These are phyloP conservation scores for Ifrita kowaldi DNA, from an alignment of 2,113 vertebrate species.

Conservation along the genomic window DNA sequence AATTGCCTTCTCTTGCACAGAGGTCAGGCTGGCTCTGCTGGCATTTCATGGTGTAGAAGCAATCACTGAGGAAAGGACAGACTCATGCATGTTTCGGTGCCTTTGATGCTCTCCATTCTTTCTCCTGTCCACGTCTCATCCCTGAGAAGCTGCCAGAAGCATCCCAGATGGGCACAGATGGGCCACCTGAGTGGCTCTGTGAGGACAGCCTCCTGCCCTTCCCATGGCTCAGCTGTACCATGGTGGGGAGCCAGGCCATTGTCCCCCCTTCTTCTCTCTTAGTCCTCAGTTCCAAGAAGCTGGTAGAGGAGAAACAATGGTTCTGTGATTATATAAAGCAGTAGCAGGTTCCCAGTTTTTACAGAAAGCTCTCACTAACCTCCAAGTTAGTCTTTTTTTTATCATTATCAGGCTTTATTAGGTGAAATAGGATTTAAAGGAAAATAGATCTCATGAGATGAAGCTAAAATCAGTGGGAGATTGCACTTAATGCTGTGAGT, in stretches of 20 bases:
- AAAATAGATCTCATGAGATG: background rate
- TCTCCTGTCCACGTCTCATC: background rate
- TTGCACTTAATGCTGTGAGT: background rate
- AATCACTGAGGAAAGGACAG: background rate
- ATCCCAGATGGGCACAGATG: background rate
- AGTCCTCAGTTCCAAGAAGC: background rate
- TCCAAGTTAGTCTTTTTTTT: background rate
- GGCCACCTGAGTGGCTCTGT: background rate
- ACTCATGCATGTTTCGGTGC: background rate
- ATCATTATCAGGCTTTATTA: background rate
- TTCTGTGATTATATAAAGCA: background rate
- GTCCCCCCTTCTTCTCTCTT: background rate
- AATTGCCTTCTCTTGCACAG: background rate
- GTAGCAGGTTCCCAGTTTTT: background rate
- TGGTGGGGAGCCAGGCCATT: background rate
- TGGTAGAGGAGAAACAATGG: background rate
- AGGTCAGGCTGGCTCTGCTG: conserved; percentile 5
- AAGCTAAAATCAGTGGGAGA: background rate
- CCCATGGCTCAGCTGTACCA: background rate
- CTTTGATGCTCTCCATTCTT: background rate
- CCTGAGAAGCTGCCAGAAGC: background rate
- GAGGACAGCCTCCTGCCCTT: background rate
- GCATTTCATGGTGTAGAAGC: background rate
- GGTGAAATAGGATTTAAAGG: background rate
- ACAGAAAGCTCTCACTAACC: background rate